Base-by-base conservation (phyloP, 2,113 vertebrate species). In the Laticauda colubrina region DNA sequence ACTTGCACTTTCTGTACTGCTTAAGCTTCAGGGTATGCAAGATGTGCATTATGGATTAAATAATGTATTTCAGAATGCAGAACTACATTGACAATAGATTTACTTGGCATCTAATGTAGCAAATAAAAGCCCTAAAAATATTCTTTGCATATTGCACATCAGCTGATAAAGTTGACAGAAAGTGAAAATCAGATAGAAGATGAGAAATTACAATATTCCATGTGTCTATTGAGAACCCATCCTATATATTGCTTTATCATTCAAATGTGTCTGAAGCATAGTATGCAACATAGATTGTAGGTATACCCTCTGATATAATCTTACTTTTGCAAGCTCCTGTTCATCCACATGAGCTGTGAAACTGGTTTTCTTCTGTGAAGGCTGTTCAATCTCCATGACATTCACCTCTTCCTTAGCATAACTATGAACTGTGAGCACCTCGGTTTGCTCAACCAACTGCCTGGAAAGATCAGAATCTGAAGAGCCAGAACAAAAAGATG, bases 361-460 rank as follows among this genome's bases (percentile, higher is more conserved):
- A 20, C 96, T 96, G 85, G 94, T 96, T 94, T 98, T 98, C 95
- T 96, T 98, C 91, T 96, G 95, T 23, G 89, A 90, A 88, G 75
- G 92, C 9, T 97, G 98, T 18, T 97, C 98, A 39, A 0, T 93
- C 90, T 95, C 95, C 0, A 95, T 94, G 2, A 91, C 90, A 0
- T 96, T 96, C 59, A 97, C 98, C 93, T 94, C 95, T 89, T 98
- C 98, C 61, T 95, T 96, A 39, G 98, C 97, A 18, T 98, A 99
- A 96, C 98, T 98, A 85, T 99, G 98, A 11, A 98, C 98, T 7
- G 98, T 98, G 85, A 99, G 96, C 81, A 98, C 97, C 57, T 98
- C 98, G 2, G 98, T 97, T 59, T 98, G 97, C 91, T 98, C 98
- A 51, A 98, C 95, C 57, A 97, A 98, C 94, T 93, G 97, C 94